Percentiles rank a stretch among this genome's conserved stretches.
Evolutionary conservation across 2,888 invertebrate species (phyloP).

Genomic region (Piscicola geometra): DNA sequence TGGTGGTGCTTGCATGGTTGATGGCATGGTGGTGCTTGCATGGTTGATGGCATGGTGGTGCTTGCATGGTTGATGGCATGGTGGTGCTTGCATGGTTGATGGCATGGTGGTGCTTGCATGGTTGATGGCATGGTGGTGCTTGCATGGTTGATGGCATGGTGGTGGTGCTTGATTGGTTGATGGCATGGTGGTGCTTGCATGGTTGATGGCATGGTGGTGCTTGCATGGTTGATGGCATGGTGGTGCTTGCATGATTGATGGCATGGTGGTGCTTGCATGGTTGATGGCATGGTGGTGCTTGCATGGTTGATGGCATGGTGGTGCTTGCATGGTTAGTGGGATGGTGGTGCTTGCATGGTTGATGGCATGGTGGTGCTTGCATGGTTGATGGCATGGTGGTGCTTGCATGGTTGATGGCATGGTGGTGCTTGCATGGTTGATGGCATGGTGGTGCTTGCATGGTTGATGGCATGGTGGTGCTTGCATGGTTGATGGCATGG

Average conservation of each 20-base stretch:
- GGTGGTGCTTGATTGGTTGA: too few species aligned
- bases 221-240: too few species aligned
- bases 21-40: background rate
- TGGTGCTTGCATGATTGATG: background rate
- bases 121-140: background rate
- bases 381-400: too few species aligned
- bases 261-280: background rate
- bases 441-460: slow-evolving; percentile 66
- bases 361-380: background rate
- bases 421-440: too few species aligned
- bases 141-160: too few species aligned
- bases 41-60: background rate
- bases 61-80: too few species aligned
- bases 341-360: background rate
- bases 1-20: background rate
- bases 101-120: background rate
- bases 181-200: background rate
- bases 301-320: too few species aligned
- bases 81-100: background rate
- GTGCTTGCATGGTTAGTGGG: background rate
- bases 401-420: background rate
- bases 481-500: background rate
- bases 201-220: background rate
- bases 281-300: background rate
- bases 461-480: background rate